A percentile compares a stretch with the other conserved stretches of the same genome.
Evolutionary conservation across 2,113 vertebrate genomes (phyloP).

Genomic region (Thymallus thymallus): DNA sequence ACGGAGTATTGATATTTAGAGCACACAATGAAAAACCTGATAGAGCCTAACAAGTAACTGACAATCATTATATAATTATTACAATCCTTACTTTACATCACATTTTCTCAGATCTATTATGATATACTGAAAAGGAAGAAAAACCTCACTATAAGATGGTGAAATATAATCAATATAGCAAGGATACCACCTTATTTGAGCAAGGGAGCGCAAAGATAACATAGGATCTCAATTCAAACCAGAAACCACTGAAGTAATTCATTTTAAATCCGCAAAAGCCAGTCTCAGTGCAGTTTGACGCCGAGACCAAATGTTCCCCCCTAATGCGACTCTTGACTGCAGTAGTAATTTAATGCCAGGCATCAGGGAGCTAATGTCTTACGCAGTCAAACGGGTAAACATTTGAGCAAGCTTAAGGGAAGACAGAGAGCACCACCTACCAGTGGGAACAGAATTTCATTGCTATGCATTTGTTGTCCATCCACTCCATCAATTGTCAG

Average conservation of each 20-base stretch:
- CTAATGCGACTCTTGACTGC: neutral
- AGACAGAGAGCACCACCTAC: neutral
- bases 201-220: neutral
- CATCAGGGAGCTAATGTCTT: constrained; percentile 14
- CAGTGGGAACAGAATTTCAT: neutral
- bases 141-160: neutral
- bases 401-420: constrained; percentile 13
- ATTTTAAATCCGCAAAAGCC: neutral
- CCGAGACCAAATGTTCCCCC: neutral
- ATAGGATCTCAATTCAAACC: neutral
- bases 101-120: neutral
- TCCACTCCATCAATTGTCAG: neutral
- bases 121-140: neutral
- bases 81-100: neutral
- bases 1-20: neutral
- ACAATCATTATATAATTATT: neutral
- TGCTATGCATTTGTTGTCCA: neutral
- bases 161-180: neutral
- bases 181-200: neutral
- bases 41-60: too few relatives aligned
- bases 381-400: constrained; percentile 18
- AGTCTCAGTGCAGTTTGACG: neutral
- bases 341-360: constrained; percentile 10
- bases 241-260: neutral
- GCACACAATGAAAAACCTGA: neutral